Evolutionary conservation across 2,888 invertebrate species (phyloP), one percentile per base, ranked within the genome.

Genomic region (Serripes groenlandicus): DNA sequence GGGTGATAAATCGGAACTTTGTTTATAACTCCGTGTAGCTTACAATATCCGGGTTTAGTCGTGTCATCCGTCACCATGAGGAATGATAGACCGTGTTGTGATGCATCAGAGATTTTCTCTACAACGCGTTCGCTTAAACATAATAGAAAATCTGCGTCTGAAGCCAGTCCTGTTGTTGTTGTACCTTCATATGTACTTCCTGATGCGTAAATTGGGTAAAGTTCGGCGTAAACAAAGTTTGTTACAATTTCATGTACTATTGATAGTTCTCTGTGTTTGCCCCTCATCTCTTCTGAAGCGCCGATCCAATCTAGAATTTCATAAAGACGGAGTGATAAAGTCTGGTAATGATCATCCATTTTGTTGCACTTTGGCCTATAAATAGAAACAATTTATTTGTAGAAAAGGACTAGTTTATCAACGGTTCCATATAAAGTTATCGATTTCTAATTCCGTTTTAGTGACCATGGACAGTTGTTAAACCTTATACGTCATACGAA

Each of bases 21-120:
- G 37, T 72, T 34, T 26, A 21, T n/a, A 4, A 72, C 28, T 9
- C 28, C 21, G 23, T 72, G 60, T 15, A 72, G 37, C 42, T 72
- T 72, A 3, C 37, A 23, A 60, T 72, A 72, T 58, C 72, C 72
- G 18, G 72, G 72, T 18, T 60, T 26, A 18, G 34, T 37, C 18
- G 35, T 18, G 9, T 5, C 26, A 35, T 60, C 72, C 23, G 15
- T 34, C 0, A 72, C 37, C 7, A 72, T 37, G 18, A 58, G 56
- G 35, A n/a, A 23, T 26, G 37, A 9, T 5, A 15, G 4, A 9
- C n/a, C 49, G 23, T 64, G 32, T 28, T 30, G 5, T 18, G 35
- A n/a, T 42, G 52, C 32, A 2, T 69, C 49, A 18, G 5, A 1
- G 9, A 49, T 3, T 11, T 28, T 5, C 26, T 30, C 49, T 30